Conservation (phyloP, 2,113 vertebrate species). For the Trachemys scripta region DNA sequence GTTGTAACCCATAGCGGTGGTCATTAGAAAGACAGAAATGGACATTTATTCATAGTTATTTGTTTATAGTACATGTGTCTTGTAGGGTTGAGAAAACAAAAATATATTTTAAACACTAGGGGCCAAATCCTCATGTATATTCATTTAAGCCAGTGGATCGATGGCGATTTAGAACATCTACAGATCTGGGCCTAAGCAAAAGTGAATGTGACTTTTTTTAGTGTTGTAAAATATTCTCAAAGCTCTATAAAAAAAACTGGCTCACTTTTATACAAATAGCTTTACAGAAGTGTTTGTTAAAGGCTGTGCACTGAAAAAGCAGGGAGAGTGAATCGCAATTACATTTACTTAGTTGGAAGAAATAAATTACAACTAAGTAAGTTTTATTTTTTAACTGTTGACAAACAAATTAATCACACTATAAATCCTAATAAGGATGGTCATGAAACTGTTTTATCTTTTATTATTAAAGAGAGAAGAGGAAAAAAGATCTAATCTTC, state of each 20-base stretch:
- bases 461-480: not conserved
- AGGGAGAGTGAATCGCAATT: not conserved
- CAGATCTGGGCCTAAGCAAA: not conserved
- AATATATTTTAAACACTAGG: not conserved
- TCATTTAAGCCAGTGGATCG: not conserved
- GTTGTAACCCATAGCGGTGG: not conserved
- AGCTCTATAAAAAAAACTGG: not conserved
- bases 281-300: not conserved
- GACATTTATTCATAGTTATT: not conserved
- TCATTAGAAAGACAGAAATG: not conserved
- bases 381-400: not conserved
- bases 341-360: not conserved
- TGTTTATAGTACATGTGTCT: not conserved
- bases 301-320: not conserved
- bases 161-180: not conserved
- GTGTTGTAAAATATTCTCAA: not conserved
- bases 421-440: not conserved
- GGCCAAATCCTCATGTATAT: not conserved
- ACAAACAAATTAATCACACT: constrained; percentile 19
- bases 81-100: not conserved
- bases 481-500: not conserved
- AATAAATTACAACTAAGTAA: not conserved
- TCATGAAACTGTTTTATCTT: not conserved
- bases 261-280: not conserved
- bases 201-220: not conserved